Base-by-base conservation (phyloP, 2,797 vertebrate species). In the Gymnocypris eckloni region DNA sequence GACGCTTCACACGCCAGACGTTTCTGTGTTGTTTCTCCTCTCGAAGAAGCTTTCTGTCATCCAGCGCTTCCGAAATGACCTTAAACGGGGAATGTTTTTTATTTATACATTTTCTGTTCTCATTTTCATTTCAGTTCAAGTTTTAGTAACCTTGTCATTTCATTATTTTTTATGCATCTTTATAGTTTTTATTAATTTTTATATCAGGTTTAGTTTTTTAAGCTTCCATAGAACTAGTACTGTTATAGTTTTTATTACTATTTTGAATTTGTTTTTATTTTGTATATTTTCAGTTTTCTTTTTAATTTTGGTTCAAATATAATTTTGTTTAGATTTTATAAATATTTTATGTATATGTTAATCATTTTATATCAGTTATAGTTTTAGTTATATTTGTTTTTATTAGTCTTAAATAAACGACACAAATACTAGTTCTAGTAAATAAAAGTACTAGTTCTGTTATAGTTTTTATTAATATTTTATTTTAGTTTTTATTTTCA, bases 1-100 rank as follows among this genome's bases (percentile, higher is more conserved):
- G 81, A 89, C 79, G 85, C 86, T 86, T 87, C 70, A 80, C 85
- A 41, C 25, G 78, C 20, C 25, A 80, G 88, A 90, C 88, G 88
- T 89, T 88, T 59, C 56, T 91, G 87, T 71, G 82, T 84, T 79
- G 43, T 52, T 85, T 84, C 82, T 88, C 81, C 86, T 73, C 82
- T 89, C 16, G 5, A 79, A 73, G 84, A 83, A 59, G 83, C 75
- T 76, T 73, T 41, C 90, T 92, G 92, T 91, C 89, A 91, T 91
- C 85, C 70, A 13, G 15, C 33, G 73, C 88, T 88, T 87, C 79
- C 86, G 87, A 89, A 76, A 71, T 54, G 87, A 77, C 92, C 92
- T 92, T 94, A 92, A 92, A 93, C 92, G 92, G 91, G 88, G 25
- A 64, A 82, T n/a, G 78, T 76, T 83, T n/a, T 33, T 8, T 33